Conservation (phyloP, 2,113 vertebrate species). For the Enhydra lutris region DNA sequence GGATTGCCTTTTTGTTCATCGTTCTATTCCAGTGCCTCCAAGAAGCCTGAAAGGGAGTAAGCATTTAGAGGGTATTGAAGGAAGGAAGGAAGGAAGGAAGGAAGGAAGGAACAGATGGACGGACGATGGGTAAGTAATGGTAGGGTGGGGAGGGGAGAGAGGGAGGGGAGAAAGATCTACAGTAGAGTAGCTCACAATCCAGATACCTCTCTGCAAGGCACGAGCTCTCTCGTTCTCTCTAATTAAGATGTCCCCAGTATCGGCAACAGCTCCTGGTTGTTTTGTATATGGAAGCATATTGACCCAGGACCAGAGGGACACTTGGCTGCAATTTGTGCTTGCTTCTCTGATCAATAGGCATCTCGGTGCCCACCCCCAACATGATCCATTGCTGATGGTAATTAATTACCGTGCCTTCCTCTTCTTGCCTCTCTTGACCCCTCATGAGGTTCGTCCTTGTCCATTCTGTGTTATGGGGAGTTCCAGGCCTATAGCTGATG, state of each 20-base stretch:
- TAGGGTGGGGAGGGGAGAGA: not conserved
- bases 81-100: not conserved
- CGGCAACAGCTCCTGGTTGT: not conserved
- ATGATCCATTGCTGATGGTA: not conserved
- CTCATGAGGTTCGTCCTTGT: not conserved
- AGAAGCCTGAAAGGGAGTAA: rapidly evolving
- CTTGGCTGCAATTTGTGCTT: not conserved
- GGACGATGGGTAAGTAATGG: too few species aligned
- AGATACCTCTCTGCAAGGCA: too few species aligned
- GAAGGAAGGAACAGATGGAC: too few species aligned
- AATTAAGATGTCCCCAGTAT: not conserved
- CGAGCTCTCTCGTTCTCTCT: not conserved
- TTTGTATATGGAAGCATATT: not conserved
- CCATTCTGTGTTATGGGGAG: not conserved
- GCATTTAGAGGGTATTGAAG: not conserved
- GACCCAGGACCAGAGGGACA: not conserved
- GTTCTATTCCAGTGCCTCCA: not conserved
- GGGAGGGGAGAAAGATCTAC: not conserved
- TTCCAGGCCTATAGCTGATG: too few species aligned
- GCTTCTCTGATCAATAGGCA: slow-evolving; percentile 20
- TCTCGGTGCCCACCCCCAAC: not conserved
- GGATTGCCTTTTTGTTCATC: not conserved
- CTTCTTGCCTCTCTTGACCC: not conserved
- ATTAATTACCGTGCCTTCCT: not conserved
- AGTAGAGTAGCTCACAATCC: rapidly evolving